These are phyloP conservation scores for Grapholita molesta DNA, from an alignment of 1,140 invertebrate genomes.

Conservation along the genomic window DNA sequence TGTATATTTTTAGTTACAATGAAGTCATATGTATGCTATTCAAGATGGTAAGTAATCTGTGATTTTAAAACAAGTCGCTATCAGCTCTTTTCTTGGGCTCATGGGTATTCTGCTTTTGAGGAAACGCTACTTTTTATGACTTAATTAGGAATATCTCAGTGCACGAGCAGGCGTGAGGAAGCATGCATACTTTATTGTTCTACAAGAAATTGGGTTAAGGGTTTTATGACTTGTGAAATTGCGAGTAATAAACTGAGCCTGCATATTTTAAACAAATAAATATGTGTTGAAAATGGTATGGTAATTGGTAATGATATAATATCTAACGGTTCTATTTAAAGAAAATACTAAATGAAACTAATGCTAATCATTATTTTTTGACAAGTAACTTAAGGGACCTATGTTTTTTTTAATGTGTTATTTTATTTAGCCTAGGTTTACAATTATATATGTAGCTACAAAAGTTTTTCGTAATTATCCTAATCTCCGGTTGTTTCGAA, in stretches of 20 bases:
- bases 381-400: no score
- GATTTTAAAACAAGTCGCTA: neutral
- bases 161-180: conserved; percentile 27
- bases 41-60: neutral
- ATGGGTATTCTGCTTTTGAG: conserved; percentile 37
- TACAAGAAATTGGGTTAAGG: conserved; percentile 38
- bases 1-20: neutral
- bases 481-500: no score
- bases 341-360: no score
- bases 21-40: neutral
- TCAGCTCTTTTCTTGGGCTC: neutral
- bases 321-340: no score
- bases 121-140: conserved; percentile 61
- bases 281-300: no score
- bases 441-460: no score
- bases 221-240: conserved; percentile 1
- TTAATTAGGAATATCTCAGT: conserved; percentile 63
- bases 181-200: conserved; percentile 36
- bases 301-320: no score
- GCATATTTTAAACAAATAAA: neutral
- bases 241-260: no score
- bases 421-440: no score
- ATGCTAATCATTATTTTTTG: no score
- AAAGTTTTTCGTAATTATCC: no score
- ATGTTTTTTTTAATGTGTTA: no score